These are phyloP conservation scores for Acanthoscelides obtectus DNA, from an alignment of 2,888 invertebrate species.

Conservation along the genomic window DNA sequence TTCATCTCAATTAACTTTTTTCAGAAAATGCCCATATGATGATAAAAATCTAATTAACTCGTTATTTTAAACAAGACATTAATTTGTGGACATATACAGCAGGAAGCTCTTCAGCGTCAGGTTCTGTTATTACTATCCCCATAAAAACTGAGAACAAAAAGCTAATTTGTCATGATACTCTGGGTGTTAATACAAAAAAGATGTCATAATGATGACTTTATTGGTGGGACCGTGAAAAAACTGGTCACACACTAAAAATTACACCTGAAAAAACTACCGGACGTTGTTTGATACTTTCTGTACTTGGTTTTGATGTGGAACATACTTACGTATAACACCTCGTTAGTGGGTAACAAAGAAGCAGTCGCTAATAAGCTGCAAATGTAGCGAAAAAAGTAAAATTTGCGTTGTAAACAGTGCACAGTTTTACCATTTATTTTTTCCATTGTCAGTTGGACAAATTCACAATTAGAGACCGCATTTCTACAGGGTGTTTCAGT, in stretches of 20 bases:
- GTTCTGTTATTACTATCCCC: background rate
- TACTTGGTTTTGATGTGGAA: background rate
- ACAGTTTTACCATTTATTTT: too few relatives aligned
- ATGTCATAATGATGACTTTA: constrained; percentile 7
- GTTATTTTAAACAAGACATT: constrained; percentile 14
- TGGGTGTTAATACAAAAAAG: constrained; percentile 3
- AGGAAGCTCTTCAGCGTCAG: constrained; percentile 4
- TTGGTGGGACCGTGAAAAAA: constrained; percentile 1
- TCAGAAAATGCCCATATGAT: background rate
- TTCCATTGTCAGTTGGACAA: too few relatives aligned
- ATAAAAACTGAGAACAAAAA: constrained; percentile 7
- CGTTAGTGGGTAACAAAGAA: background rate
- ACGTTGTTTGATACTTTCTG: background rate
- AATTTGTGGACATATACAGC: constrained; percentile 13
- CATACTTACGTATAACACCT: background rate
- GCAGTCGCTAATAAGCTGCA: background rate
- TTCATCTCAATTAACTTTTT: constrained; percentile 1
- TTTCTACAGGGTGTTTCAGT: too few relatives aligned
- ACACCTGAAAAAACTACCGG: constrained; percentile 4
- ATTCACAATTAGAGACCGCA: too few relatives aligned
- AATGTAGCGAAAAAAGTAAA: background rate
- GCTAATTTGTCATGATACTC: constrained; percentile 9
- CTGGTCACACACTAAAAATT: constrained; percentile 2
- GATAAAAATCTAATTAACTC: constrained; percentile 7
- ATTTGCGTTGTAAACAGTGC: background rate